Conservation (phyloP, 2,797 vertebrate species). For the Acanthis flammea region DNA sequence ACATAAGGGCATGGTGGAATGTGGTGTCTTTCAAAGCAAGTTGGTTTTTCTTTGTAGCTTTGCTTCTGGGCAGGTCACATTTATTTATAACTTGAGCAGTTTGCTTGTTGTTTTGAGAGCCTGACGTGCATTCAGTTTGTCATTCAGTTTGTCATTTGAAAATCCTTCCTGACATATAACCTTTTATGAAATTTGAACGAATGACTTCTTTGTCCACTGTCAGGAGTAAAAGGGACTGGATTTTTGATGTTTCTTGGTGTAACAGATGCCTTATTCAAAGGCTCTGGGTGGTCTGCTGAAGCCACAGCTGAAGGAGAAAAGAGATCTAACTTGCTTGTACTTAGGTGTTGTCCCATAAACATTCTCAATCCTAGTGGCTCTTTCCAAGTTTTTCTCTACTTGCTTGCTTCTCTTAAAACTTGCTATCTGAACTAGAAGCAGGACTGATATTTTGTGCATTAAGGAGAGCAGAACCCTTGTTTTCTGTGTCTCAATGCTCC, state of each 20-base stretch:
- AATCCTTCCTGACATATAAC: neutral
- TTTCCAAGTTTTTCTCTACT: neutral
- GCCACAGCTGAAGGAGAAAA: neutral
- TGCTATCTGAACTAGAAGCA: neutral
- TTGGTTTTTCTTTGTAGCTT: neutral
- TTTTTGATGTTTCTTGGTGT: neutral
- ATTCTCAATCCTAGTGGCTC: neutral
- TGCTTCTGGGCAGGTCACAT: neutral
- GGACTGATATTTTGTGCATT: neutral
- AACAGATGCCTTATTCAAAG: accelerated
- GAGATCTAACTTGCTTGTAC: neutral
- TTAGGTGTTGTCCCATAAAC: neutral
- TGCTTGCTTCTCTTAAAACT: neutral
- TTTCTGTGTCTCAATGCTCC: neutral
- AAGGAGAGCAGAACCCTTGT: neutral
- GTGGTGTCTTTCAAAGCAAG: neutral
- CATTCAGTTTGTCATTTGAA: neutral
- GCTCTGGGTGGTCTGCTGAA: neutral
- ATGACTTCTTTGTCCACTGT: neutral
- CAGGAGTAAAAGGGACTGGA: neutral
- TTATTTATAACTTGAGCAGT: neutral
- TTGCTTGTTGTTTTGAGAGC: neutral
- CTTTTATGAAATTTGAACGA: neutral
- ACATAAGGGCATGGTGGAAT: neutral
- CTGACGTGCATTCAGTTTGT: neutral